Base-by-base conservation (phyloP, 2,888 invertebrate genomes). In the Ichneumon xanthorius region DNA sequence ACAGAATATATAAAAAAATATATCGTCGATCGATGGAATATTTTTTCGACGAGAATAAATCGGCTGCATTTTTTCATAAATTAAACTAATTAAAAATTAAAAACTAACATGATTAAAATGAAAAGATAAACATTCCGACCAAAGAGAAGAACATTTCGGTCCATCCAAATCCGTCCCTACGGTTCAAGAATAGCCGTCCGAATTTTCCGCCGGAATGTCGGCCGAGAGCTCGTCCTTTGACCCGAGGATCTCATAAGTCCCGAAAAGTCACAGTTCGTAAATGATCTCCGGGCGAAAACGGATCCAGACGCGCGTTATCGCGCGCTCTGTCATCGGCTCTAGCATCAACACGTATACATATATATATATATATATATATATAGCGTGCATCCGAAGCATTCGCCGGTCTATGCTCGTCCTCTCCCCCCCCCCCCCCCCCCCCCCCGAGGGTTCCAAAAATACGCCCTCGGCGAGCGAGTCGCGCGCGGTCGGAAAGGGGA, bases 401-500 rank as follows among this genome's bases (percentile, higher is more conserved):
- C 63, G 30, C 63, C 61, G n/a, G 16, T 30, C 37, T 30, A 67
- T 26, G 53, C 76, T 77, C 53, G 65, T 53, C 68, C 48, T 84
- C 55, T 65, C 68, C 65, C 80, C 65, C 26, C 26, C 45, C 11
- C 22, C 58, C 4, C 40, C n/a, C n/a, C n/a, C n/a, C n/a, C n/a
- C n/a, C n/a, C n/a, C n/a, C n/a, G 72, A 76, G 85, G 87, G 85
- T 85, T 87, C 88, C 88, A 86, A 88, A 88, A 88, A 88, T 88
- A 88, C 80, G 72, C 80, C 71, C 82, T 84, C 73, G 83, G 71
- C 53, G 6, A 65, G 78, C 58, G 55, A 81, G 55, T 53, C 72
- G 65, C 30, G 82, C 81, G 81, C 78, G 82, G 73, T 84, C 63
- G 71, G 79, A 79, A 81, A 82, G 86, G 76, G 81, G 77, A 84